phyloP scores from a whole-genome alignment of 2,113 vertebrate species.

The Tyto alba region DNA sequence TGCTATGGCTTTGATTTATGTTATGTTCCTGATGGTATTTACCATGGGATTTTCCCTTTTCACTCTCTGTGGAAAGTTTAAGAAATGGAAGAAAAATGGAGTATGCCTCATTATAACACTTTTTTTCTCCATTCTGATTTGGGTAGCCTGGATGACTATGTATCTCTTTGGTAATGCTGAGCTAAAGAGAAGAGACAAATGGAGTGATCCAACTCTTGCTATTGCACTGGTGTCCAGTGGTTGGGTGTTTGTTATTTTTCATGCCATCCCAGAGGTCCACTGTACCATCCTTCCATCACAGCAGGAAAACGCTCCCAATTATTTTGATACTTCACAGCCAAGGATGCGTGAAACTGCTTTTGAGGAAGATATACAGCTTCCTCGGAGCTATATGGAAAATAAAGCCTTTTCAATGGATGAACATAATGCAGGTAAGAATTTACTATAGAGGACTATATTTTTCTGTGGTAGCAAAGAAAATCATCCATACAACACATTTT shows the following conservation, averaged over 20 bases:
- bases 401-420: slow-evolving; percentile 94
- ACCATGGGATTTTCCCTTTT: slow-evolving; percentile 80
- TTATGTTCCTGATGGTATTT: slow-evolving; percentile 82
- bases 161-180: slow-evolving; percentile 87
- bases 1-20: slow-evolving; percentile 86
- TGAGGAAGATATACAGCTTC: slow-evolving; percentile 92
- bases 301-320: slow-evolving; percentile 90
- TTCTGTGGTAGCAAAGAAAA: neutral
- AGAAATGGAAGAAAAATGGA: slow-evolving; percentile 89
- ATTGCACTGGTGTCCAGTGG: slow-evolving; percentile 90
- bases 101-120: slow-evolving; percentile 85
- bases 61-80: slow-evolving; percentile 89
- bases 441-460: neutral
- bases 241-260: slow-evolving; percentile 92
- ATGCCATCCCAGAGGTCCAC: slow-evolving; percentile 91
- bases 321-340: slow-evolving; percentile 94
- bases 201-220: slow-evolving; percentile 90
- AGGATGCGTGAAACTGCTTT: slow-evolving; percentile 94
- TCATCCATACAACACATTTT: neutral
- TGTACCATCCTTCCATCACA: slow-evolving; percentile 83
- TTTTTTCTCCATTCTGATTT: slow-evolving; percentile 86
- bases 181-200: slow-evolving; percentile 78
- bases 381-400: slow-evolving; percentile 94
- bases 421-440: slow-evolving; percentile 85
- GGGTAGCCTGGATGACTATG: slow-evolving; percentile 94